Percentiles rank a stretch among this genome's conserved stretches.
Conservation (phyloP, 2,113 vertebrate genomes). For the Aldabrachelys gigantea region DNA sequence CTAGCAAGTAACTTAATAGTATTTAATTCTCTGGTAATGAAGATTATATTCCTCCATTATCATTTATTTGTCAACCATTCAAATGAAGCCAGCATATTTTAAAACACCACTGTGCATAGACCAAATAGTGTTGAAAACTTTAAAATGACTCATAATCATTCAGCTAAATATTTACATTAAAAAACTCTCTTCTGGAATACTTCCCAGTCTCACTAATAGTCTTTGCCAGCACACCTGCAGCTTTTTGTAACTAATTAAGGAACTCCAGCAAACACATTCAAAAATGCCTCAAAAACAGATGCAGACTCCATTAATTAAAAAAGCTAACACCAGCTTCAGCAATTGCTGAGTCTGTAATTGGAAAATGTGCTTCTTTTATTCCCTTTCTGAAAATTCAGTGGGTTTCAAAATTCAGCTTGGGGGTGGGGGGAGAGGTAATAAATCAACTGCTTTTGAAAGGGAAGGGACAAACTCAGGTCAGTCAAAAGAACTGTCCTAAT, state of each 20-base stretch:
- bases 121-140: slow-evolving; percentile 32
- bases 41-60: slow-evolving; percentile 49
- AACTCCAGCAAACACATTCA: slow-evolving; percentile 67
- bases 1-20: slow-evolving; percentile 34
- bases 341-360: slow-evolving; percentile 45
- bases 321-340: not conserved
- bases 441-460: not conserved
- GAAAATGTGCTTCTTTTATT: slow-evolving; percentile 44
- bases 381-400: slow-evolving; percentile 46
- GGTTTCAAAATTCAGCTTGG: slow-evolving; percentile 49
- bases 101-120: slow-evolving; percentile 31
- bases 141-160: slow-evolving; percentile 63
- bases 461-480: not conserved
- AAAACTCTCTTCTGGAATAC: slow-evolving; percentile 69
- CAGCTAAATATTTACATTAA: slow-evolving; percentile 75
- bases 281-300: slow-evolving; percentile 68
- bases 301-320: slow-evolving; percentile 56
- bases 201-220: slow-evolving; percentile 53
- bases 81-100: slow-evolving; percentile 51
- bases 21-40: slow-evolving; percentile 36
- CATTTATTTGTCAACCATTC: slow-evolving; percentile 64
- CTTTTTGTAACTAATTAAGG: slow-evolving; percentile 79
- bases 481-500: not conserved
- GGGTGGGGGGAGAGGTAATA: not conserved
- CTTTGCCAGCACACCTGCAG: slow-evolving; percentile 79